Evolutionary conservation across 2,797 vertebrate genomes (phyloP).

Genomic region (Chelon labrosus): DNA sequence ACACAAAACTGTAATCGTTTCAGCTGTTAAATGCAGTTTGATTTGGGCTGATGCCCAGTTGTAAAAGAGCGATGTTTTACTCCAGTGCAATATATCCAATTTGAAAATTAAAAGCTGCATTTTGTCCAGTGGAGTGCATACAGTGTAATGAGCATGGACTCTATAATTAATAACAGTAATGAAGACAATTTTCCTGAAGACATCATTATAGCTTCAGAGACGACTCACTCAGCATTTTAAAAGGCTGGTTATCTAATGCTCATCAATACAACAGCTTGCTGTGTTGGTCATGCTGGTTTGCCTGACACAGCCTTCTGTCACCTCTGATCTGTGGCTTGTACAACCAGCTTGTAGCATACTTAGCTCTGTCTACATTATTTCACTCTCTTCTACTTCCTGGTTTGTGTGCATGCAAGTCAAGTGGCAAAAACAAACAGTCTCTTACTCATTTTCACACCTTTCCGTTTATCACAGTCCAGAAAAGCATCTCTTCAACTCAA

Average conservation of each 20-base stretch:
- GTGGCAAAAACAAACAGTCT: background rate
- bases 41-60: background rate
- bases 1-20: background rate
- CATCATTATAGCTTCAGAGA: background rate
- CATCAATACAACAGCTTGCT: slow-evolving; percentile 67
- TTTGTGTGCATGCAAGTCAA: background rate
- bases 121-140: background rate
- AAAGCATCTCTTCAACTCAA: slow-evolving; percentile 2
- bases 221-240: slow-evolving; percentile 28
- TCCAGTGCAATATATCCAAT: background rate
- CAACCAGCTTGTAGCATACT: slow-evolving; percentile 25
- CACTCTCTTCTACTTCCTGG: background rate
- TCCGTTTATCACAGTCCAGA: background rate
- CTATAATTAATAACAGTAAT: background rate
- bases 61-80: background rate
- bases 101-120: background rate
- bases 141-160: no score
- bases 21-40: background rate
- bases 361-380: background rate
- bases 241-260: slow-evolving; percentile 54
- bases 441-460: background rate
- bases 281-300: slow-evolving; percentile 67
- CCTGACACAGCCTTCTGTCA: slow-evolving; percentile 78
- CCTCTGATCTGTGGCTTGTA: slow-evolving; percentile 62
- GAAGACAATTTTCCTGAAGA: background rate